Evolutionary conservation across 1,140 invertebrate species (phyloP).

Genomic region (Ceratina australensis): DNA sequence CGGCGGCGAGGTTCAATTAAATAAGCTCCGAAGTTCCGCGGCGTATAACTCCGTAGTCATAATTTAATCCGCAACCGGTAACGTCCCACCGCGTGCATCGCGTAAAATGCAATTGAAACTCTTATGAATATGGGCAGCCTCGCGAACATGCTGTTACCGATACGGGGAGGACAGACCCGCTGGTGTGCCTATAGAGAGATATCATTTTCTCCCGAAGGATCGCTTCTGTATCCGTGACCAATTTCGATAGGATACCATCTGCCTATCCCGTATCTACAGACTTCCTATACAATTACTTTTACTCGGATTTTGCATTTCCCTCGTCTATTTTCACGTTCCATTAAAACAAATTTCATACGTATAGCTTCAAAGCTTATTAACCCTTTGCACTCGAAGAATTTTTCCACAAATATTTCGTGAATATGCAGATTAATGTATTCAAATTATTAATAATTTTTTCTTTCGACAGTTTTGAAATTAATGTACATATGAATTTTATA

Average conservation of each 20-base stretch:
- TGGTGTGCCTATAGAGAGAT: not conserved
- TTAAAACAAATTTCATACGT: too few species aligned
- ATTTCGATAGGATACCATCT: conserved; percentile 28
- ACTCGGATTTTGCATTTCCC: not conserved
- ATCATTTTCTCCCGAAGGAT: conserved; percentile 14
- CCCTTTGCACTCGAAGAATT: too few species aligned
- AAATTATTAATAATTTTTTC: too few species aligned
- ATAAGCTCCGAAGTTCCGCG: conserved; percentile 27
- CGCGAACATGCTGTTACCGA: not conserved
- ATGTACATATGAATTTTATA: too few species aligned
- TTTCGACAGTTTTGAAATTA: too few species aligned
- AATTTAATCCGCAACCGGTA: conserved; percentile 32
- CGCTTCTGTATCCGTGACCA: not conserved
- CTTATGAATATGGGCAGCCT: not conserved
- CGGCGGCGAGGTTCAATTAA: conserved; percentile 37
- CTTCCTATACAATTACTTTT: conserved; percentile 1
- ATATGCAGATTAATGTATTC: too few species aligned
- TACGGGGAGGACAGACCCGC: not conserved
- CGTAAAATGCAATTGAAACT: conserved; percentile 9
- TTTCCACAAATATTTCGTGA: too few species aligned
- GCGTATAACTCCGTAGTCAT: conserved; percentile 27
- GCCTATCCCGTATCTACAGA: not conserved
- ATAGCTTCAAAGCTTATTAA: too few species aligned
- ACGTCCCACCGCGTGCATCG: not conserved
- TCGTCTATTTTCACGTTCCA: too few species aligned